phyloP scores from a whole-genome alignment of 2,113 vertebrate species.

The Syngnathoides biaculeatus region DNA sequence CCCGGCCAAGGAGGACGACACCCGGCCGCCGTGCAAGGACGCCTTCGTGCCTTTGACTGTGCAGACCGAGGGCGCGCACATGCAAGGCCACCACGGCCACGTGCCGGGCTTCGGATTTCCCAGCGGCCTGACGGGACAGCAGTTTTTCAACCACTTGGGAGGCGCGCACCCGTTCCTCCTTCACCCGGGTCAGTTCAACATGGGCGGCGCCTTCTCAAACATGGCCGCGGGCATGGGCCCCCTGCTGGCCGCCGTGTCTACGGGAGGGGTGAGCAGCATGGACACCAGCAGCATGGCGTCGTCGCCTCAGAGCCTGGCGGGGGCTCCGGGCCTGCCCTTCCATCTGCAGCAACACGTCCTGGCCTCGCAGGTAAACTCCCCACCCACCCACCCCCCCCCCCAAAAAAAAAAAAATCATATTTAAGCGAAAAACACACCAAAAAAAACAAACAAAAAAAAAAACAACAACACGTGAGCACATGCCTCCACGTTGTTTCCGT shows the following conservation, averaged over 20 bases:
- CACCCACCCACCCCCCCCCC: too few species aligned
- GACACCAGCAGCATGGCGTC: slow-evolving; percentile 84
- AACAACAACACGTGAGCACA: not conserved
- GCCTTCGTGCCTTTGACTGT: slow-evolving; percentile 83
- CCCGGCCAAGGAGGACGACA: slow-evolving; percentile 80
- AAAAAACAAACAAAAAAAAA: not conserved
- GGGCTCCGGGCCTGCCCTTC: slow-evolving; percentile 84
- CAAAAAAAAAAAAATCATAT: too few species aligned
- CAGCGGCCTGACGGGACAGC: slow-evolving; percentile 84
- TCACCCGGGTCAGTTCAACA: slow-evolving; percentile 93
- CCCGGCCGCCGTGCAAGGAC: slow-evolving; percentile 81
- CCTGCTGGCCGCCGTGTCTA: slow-evolving; percentile 87
- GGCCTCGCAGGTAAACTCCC: slow-evolving; percentile 97
- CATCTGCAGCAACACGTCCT: slow-evolving; percentile 96
- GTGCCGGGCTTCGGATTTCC: slow-evolving; percentile 91
- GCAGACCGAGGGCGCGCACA: slow-evolving; percentile 86
- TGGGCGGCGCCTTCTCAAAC: slow-evolving; percentile 92
- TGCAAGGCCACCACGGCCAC: slow-evolving; percentile 75
- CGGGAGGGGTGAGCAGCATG: slow-evolving; percentile 83
- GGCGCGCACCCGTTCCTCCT: slow-evolving; percentile 89
- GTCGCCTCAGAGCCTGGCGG: slow-evolving; percentile 83
- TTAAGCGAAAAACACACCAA: too few species aligned
- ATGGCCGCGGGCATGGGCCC: slow-evolving; percentile 95
- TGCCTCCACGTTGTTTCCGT: not conserved
- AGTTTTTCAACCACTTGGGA: slow-evolving; percentile 89